phyloP scores from a whole-genome alignment of 2,888 invertebrate species.

The Luperina testacea region DNA sequence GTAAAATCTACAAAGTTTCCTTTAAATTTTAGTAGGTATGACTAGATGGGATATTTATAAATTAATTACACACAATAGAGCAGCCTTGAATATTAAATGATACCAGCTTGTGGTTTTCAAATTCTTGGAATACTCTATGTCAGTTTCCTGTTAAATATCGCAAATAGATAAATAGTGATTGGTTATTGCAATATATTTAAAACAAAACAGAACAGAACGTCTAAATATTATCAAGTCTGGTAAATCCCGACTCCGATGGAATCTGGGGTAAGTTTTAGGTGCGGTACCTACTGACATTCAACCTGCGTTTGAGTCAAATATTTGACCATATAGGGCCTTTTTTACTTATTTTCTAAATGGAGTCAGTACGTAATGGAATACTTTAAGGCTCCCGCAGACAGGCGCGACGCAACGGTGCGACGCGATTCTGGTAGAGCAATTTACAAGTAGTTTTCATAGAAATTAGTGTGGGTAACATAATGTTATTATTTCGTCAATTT shows the following conservation, averaged over 20 bases:
- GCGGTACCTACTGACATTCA: background rate
- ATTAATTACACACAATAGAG: conserved; percentile 22
- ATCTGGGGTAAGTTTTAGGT: background rate
- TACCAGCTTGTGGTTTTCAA: conserved; percentile 34
- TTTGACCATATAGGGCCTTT: background rate
- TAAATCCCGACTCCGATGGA: background rate
- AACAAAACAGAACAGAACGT: background rate
- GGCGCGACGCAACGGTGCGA: too few species aligned
- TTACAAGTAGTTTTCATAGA: background rate
- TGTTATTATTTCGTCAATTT: background rate
- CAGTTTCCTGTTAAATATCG: conserved; percentile 42
- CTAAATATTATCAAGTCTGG: background rate
- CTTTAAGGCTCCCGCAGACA: too few species aligned
- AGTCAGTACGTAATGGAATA: too few species aligned
- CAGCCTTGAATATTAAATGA: conserved; percentile 49
- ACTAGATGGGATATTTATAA: conserved; percentile 16
- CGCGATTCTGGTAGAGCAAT: too few species aligned
- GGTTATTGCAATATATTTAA: background rate
- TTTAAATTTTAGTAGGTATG: conserved; percentile 1
- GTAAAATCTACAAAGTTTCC: background rate
- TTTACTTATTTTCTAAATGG: too few species aligned
- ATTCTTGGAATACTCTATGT: conserved; percentile 40
- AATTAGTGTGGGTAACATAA: background rate
- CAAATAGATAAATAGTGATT: conserved; percentile 1
- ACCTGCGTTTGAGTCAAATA: too few species aligned